A percentile compares a stretch with the other conserved stretches of the same genome.
Evolutionary conservation across 1,140 invertebrate species (phyloP).

Genomic region (Anastatus disparis): DNA sequence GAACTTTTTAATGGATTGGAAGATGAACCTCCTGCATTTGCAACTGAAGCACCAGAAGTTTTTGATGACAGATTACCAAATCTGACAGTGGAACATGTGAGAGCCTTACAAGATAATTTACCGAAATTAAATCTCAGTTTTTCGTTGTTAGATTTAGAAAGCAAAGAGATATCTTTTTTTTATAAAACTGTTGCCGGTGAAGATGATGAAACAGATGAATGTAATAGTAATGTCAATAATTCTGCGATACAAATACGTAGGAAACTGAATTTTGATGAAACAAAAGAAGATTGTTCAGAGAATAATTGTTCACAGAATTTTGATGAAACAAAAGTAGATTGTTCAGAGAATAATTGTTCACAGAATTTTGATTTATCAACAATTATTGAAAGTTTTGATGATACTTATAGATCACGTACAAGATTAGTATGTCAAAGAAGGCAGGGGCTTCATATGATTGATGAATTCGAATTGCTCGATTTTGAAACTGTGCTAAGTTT

Average conservation of each 20-base stretch:
- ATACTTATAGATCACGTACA: neutral
- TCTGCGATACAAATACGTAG: no score
- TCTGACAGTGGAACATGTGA: neutral
- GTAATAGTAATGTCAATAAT: no score
- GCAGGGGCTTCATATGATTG: neutral
- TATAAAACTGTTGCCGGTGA: no score
- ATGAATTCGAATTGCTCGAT: neutral
- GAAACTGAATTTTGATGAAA: no score
- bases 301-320: no score
- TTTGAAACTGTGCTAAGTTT: neutral
- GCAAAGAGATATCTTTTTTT: no score
- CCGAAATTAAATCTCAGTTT: neutral
- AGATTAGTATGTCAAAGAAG: neutral
- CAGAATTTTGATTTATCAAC: no score
- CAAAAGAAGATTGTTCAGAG: no score
- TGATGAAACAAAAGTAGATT: no score
- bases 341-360: no score
- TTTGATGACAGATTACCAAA: slow-evolving; percentile 15
- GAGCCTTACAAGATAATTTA: neutral
- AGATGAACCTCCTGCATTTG: neutral
- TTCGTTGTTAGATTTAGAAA: neutral
- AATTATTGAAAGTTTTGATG: neutral
- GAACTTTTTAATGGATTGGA: slow-evolving; percentile 15
- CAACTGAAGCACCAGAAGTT: neutral
- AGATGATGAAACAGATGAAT: no score